These are phyloP conservation scores for Misgurnus anguillicaudatus DNA, from an alignment of 2,113 vertebrate species.

Conservation along the genomic window DNA sequence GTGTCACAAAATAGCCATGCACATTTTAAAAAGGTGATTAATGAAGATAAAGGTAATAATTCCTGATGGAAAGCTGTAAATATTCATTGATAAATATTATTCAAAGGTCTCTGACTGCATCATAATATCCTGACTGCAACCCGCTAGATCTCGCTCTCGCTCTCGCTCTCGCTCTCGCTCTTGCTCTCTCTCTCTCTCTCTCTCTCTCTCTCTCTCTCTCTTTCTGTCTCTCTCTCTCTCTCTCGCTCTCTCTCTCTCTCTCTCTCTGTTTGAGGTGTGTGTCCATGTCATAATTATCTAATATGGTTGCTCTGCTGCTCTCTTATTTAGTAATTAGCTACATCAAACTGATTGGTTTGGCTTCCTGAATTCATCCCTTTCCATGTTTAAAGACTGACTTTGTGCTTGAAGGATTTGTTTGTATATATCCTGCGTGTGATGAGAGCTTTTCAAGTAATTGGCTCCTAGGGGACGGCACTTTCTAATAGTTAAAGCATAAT, in stretches of 20 bases:
- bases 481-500: slow-evolving; percentile 98
- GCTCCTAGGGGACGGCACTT: slow-evolving; percentile 94
- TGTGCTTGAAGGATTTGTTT: slow-evolving; percentile 99
- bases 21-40: too few relatives aligned
- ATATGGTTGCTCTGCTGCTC: slow-evolving; percentile 80
- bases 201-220: slow-evolving; percentile 48
- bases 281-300: slow-evolving; percentile 92
- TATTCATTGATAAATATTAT: too few relatives aligned
- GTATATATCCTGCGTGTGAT: slow-evolving; percentile 95
- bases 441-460: slow-evolving; percentile 98
- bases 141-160: slow-evolving; percentile 41
- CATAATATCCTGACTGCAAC: slow-evolving; percentile 55
- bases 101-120: too few relatives aligned
- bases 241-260: not conserved
- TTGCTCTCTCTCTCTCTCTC: slow-evolving; percentile 7
- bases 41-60: too few relatives aligned
- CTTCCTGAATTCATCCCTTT: slow-evolving; percentile 88
- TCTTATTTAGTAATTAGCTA: slow-evolving; percentile 97
- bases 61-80: too few relatives aligned
- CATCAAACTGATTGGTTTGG: slow-evolving; percentile 90
- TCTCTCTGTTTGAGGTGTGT: slow-evolving; percentile 80
- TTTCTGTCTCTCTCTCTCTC: slow-evolving; percentile 48
- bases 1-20: too few relatives aligned
- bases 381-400: slow-evolving; percentile 98
- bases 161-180: slow-evolving; percentile 23